phyloP scores from a whole-genome alignment of 2,797 vertebrate genomes.

The Lutjanus campechanus region DNA sequence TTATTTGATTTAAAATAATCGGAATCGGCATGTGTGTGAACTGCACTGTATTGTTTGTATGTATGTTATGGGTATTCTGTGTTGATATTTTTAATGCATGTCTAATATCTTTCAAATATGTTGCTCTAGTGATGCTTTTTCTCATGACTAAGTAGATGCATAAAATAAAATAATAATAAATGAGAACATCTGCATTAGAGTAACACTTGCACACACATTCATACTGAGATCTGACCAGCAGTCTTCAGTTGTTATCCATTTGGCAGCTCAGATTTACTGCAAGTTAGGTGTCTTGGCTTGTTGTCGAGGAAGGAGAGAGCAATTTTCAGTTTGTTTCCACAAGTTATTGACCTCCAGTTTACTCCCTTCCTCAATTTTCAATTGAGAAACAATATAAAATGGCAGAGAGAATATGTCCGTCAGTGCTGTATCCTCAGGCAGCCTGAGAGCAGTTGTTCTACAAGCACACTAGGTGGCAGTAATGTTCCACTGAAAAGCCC shows the following conservation, averaged over 20 bases:
- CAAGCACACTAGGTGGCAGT: constrained; percentile 81
- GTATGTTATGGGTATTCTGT: no score
- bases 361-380: neutral
- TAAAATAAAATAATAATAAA: no score
- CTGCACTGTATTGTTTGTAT: no score
- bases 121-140: no score
- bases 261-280: neutral
- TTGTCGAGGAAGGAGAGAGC: neutral
- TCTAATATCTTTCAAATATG: no score
- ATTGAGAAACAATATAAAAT: constrained; percentile 11
- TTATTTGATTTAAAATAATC: no score
- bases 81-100: no score
- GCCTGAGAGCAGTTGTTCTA: neutral
- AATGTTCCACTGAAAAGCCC: constrained; percentile 56
- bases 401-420: neutral
- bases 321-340: neutral
- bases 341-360: constrained; percentile 3
- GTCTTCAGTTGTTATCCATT: neutral
- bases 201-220: neutral
- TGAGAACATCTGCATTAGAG: neutral
- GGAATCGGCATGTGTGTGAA: no score
- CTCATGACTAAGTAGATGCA: no score
- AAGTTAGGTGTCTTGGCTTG: neutral
- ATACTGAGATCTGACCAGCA: neutral
- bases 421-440: neutral